Percentiles rank a stretch among this genome's conserved stretches.
Evolutionary conservation across 2,797 vertebrate genomes (phyloP).

Genomic region (Chlorospingus flavigularis): DNA sequence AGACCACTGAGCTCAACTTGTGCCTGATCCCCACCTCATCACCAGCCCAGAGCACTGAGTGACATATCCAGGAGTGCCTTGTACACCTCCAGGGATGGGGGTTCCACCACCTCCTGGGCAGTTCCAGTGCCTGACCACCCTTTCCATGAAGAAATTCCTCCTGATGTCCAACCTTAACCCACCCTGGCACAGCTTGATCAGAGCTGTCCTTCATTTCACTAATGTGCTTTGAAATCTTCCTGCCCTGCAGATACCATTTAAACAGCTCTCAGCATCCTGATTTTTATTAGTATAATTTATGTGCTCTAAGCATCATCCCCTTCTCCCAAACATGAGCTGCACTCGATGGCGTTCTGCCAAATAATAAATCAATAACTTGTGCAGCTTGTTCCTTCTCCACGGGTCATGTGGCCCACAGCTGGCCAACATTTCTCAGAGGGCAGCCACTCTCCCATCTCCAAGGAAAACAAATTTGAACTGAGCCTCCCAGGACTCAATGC

Average conservation of each 20-base stretch:
- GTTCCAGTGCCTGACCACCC: not conserved
- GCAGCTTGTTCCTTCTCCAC: not conserved
- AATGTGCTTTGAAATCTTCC: not conserved
- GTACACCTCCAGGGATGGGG: not conserved
- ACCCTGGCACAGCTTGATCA: not conserved
- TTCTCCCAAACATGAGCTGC: not conserved
- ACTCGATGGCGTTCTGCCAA: not conserved
- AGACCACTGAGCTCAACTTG: fast-evolving
- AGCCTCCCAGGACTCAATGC: not conserved
- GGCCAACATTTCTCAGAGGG: not conserved
- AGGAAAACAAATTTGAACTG: not conserved
- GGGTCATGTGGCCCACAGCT: not conserved
- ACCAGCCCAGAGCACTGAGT: not conserved
- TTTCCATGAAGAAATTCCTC: not conserved
- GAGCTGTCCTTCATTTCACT: not conserved
- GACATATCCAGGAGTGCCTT: not conserved
- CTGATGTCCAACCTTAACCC: not conserved
- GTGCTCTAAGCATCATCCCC: not conserved
- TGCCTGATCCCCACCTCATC: not conserved
- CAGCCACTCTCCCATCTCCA: not conserved
- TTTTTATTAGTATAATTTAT: not conserved
- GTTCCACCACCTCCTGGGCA: not conserved
- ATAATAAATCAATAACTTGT: conserved; percentile 7
- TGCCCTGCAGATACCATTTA: not conserved
- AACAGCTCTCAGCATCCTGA: not conserved